Base-by-base conservation (phyloP, 2,888 invertebrate species). In the Dorcus parallelipipedus region DNA sequence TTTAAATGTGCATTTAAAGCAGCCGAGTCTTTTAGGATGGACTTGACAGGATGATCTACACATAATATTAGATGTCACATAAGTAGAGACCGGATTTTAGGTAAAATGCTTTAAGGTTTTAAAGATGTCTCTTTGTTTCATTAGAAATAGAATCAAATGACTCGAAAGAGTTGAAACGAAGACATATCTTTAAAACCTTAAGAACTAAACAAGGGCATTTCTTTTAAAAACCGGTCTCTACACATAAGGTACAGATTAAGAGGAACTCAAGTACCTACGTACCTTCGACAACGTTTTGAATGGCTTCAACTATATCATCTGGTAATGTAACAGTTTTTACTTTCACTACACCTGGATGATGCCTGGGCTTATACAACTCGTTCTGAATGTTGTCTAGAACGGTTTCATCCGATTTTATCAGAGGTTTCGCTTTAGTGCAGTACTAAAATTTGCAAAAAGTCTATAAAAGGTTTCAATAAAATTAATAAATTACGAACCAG, bases 281-380 rank as follows among this genome's bases (percentile, higher is more conserved):
- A 84, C 84, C 82, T 73, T 74, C 73, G 10, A 82, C 70, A 63
- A 85, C 77, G 45, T 78, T 76, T 66, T 79, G 70, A 9, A 89
- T 82, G 2, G 87, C 83, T 20, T 82, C 78, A 23, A 80, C 72
- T 58, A 91, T 81, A 58, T 84, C 80, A 1, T 81, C 75, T 0
- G 93, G 92, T 9, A 91, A 70, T 3, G 74, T 62, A 0, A 84
- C 79, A 2, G 80, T 71, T 66, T 79, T 83, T 1, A 81, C 75
- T 62, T 81, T 81, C 1, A 84, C 77, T 49, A 85, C 81, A 26
- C 93, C 93, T 0, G 91, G 90, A 78, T 93, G 93, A 58, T 84
- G 82, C 52, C 85, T 82, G 0, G 89, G 86, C 73, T 89, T 90
- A 14, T 81, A 69, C 60, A 76, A 78, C 57, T 82, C 76, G 39